Conservation (phyloP, 2,888 invertebrate species). For the Gandaritis pyraliata region DNA sequence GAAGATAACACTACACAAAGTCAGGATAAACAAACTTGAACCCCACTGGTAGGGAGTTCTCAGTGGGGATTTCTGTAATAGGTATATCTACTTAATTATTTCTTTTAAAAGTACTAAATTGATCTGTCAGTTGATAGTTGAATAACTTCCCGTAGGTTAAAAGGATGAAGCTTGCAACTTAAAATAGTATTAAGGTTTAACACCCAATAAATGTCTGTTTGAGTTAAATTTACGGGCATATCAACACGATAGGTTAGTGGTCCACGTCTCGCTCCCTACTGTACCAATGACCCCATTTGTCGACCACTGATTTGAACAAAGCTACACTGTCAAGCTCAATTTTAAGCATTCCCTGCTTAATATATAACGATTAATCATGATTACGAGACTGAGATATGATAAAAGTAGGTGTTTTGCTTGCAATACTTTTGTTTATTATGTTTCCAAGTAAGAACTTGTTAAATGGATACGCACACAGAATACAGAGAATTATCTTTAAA, state of each 20-base stretch:
- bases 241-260: conserved; percentile 18
- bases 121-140: not conserved
- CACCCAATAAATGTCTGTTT: not conserved
- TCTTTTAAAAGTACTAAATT: too few species aligned
- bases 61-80: too few species aligned
- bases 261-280: conserved; percentile 30
- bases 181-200: not conserved
- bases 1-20: too few species aligned
- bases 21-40: too few species aligned
- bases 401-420: not conserved
- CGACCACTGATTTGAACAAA: conserved; percentile 27
- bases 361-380: not conserved
- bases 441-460: too few species aligned
- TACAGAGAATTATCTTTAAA: too few species aligned
- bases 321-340: conserved; percentile 39
- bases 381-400: not conserved
- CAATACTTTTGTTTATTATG: too few species aligned
- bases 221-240: conserved; percentile 12
- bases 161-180: not conserved
- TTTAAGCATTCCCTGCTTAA: conserved; percentile 12
- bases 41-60: too few species aligned
- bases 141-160: not conserved
- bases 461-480: too few species aligned
- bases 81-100: too few species aligned
- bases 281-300: conserved; percentile 47